Conservation (phyloP, 2,113 vertebrate genomes). For the Bettongia penicillata region DNA sequence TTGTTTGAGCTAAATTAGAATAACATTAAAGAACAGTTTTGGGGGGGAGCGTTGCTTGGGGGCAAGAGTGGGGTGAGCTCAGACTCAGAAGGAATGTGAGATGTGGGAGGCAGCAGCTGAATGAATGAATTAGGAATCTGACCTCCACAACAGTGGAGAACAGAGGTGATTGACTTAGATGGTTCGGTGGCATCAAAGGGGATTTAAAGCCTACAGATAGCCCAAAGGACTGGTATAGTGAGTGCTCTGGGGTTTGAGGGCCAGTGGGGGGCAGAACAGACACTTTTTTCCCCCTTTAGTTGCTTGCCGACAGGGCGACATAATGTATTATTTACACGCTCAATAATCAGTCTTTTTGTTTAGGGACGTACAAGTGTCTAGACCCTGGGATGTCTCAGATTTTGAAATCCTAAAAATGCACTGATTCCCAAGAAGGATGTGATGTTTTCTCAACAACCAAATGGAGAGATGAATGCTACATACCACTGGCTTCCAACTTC, state of each 20-base stretch:
- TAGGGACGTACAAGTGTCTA: conserved; percentile 62
- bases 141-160: background rate
- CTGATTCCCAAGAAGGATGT: background rate
- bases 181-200: background rate
- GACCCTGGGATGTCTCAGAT: conserved; percentile 61
- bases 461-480: conserved; percentile 28
- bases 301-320: conserved; percentile 63
- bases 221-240: conserved; percentile 35
- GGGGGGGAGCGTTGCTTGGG: conserved; percentile 40
- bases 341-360: conserved; percentile 65
- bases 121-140: background rate
- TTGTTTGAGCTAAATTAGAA: conserved; percentile 60
- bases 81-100: conserved; percentile 12
- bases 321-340: conserved; percentile 58
- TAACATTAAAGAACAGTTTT: conserved; percentile 51
- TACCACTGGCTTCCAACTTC: background rate
- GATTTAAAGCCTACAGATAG: conserved; percentile 65
- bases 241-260: conserved; percentile 37
- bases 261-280: background rate
- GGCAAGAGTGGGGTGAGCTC: conserved; percentile 61
- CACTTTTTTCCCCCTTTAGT: conserved; percentile 71
- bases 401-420: conserved; percentile 47
- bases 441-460: background rate
- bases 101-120: background rate
- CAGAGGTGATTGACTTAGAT: conserved; percentile 39